Conservation (phyloP, 2,113 vertebrate genomes). For the Symphodus melops region DNA sequence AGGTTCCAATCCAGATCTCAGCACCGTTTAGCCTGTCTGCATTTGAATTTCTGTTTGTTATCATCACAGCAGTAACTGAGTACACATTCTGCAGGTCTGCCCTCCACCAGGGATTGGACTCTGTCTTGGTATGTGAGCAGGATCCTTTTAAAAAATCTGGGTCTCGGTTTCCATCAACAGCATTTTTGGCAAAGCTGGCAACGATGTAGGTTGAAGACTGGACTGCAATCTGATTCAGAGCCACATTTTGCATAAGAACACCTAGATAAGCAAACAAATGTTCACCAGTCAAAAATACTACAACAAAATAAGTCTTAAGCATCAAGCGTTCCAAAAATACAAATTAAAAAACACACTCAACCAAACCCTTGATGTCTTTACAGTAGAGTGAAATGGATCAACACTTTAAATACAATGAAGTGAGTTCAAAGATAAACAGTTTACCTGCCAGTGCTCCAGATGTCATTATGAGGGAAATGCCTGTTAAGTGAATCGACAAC, state of each 20-base stretch:
- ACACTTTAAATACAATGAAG: neutral
- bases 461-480: constrained; percentile 20
- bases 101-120: constrained; percentile 48
- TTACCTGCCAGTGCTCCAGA: constrained; percentile 18
- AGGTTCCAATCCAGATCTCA: constrained; percentile 36
- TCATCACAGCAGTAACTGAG: neutral
- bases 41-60: neutral
- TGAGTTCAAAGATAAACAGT: neutral
- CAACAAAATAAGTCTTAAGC: no score
- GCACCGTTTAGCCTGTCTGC: constrained; percentile 6
- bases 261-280: constrained; percentile 1
- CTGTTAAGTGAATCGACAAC: neutral
- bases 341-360: no score
- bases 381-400: no score
- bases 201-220: no score
- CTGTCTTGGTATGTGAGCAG: neutral
- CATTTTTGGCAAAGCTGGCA: no score
- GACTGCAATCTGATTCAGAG: neutral
- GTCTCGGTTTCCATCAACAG: constrained; percentile 17
- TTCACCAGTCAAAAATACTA: neutral
- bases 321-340: no score
- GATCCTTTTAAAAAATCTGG: fast-evolving
- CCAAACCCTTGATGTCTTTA: no score
- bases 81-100: constrained; percentile 15
- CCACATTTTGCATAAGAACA: constrained; percentile 16